Conservation (phyloP, 2,113 vertebrate species). For the Centrocercus urophasianus region DNA sequence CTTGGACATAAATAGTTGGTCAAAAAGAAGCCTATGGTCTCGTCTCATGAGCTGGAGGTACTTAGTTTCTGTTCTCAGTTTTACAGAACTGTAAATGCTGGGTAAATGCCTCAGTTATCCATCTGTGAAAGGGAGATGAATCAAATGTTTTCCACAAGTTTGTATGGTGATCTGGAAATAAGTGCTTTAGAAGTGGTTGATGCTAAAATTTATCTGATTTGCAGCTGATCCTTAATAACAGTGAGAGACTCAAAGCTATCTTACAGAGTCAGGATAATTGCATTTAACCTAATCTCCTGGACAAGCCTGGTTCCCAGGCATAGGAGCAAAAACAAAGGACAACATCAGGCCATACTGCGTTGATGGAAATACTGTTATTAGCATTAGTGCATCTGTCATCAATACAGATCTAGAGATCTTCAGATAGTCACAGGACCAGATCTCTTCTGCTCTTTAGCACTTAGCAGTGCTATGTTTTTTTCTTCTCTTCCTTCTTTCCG, state of each 20-base stretch:
- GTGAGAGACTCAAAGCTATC: background rate
- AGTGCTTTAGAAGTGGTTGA: background rate
- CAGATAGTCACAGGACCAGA: background rate
- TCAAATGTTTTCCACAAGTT: background rate
- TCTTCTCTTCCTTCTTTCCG: background rate
- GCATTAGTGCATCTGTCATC: background rate
- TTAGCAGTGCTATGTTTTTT: background rate
- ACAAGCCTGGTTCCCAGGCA: background rate
- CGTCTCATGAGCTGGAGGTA: conserved; percentile 1
- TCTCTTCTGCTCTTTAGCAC: background rate
- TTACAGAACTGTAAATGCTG: background rate
- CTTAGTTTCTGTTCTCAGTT: conserved; percentile 5
- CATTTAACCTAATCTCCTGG: background rate
- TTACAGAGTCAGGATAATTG: background rate
- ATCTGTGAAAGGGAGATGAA: background rate
- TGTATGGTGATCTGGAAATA: background rate
- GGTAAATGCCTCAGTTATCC: background rate
- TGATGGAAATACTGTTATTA: background rate
- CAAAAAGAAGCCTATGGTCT: conserved; percentile 12
- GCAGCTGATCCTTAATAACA: background rate
- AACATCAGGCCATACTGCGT: background rate
- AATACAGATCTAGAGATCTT: background rate
- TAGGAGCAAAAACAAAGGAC: background rate
- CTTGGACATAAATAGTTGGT: background rate
- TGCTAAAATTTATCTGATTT: background rate